Conservation (phyloP, 2,888 invertebrate species). For the Tetragonisca angustula region DNA sequence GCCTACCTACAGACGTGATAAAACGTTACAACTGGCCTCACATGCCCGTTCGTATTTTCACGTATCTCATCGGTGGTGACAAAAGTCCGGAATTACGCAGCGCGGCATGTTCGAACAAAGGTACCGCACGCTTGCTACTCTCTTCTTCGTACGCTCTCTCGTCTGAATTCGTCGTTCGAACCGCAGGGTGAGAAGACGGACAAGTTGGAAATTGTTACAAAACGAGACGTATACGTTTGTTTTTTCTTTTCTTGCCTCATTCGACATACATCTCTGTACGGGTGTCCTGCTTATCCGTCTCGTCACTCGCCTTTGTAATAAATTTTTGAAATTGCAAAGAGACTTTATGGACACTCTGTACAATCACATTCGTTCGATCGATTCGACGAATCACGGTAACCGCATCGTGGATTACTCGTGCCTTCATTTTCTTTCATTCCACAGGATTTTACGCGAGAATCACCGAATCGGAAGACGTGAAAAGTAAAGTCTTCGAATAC, state of each 20-base stretch:
- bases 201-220: too few species aligned
- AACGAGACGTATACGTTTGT: background rate
- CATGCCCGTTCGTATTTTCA: slow-evolving; percentile 97
- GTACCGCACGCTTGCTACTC: slow-evolving; percentile 84
- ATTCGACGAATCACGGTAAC: background rate
- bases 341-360: background rate
- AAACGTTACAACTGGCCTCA: slow-evolving; percentile 96
- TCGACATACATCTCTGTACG: too few species aligned
- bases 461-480: slow-evolving; percentile 94
- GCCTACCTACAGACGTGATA: slow-evolving; percentile 88
- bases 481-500: slow-evolving; percentile 96
- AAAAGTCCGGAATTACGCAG: slow-evolving; percentile 94
- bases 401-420: background rate
- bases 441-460: slow-evolving; percentile 96
- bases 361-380: background rate
- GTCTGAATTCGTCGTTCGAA: background rate
- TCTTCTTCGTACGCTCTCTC: background rate
- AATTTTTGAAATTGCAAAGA: too few species aligned
- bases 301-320: too few species aligned
- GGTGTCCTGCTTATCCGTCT: too few species aligned
- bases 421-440: background rate
- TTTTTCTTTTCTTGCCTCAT: too few species aligned
- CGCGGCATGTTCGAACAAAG: slow-evolving; percentile 99
- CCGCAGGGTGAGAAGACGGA: too few species aligned
- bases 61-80: slow-evolving; percentile 97